These are phyloP conservation scores for Sebastes kiyomatsui DNA, from an alignment of 2,797 vertebrate genomes.

Conservation along the genomic window DNA sequence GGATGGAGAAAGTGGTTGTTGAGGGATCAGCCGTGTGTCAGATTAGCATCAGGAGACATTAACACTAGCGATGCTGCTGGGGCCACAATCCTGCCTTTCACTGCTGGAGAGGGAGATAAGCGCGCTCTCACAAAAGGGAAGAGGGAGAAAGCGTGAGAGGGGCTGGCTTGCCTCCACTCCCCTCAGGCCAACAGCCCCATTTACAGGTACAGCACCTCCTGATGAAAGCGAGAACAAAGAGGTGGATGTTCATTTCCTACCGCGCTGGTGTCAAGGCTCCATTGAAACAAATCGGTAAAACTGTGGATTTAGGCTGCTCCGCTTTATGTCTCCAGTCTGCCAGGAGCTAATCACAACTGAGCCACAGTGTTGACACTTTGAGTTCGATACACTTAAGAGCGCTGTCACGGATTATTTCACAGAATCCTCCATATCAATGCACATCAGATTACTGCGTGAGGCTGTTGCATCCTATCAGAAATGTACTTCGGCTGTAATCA, in stretches of 20 bases:
- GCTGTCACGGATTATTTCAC: slow-evolving; percentile 52
- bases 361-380: slow-evolving; percentile 49
- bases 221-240: slow-evolving; percentile 80
- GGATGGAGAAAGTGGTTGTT: slow-evolving; percentile 74
- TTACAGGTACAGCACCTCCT: slow-evolving; percentile 80
- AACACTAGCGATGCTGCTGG: slow-evolving; percentile 79
- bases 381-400: slow-evolving; percentile 50
- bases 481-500: slow-evolving; percentile 42
- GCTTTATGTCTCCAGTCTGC: slow-evolving; percentile 54
- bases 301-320: slow-evolving; percentile 62
- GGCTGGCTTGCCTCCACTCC: slow-evolving; percentile 73
- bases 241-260: slow-evolving; percentile 70
- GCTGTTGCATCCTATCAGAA: slow-evolving; percentile 31
- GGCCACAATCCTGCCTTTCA: slow-evolving; percentile 79
- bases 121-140: slow-evolving; percentile 73
- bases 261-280: slow-evolving; percentile 55
- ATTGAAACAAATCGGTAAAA: slow-evolving; percentile 66
- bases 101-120: slow-evolving; percentile 84
- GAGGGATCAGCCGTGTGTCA: slow-evolving; percentile 81
- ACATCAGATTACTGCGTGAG: slow-evolving; percentile 45
- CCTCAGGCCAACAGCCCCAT: slow-evolving; percentile 75
- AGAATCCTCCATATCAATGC: slow-evolving; percentile 40
- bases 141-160: slow-evolving; percentile 61
- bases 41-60: slow-evolving; percentile 87
- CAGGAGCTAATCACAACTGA: slow-evolving; percentile 51